These are phyloP conservation scores for Acrocephalus arundinaceus DNA, from an alignment of 2,113 vertebrate species.

Conservation along the genomic window DNA sequence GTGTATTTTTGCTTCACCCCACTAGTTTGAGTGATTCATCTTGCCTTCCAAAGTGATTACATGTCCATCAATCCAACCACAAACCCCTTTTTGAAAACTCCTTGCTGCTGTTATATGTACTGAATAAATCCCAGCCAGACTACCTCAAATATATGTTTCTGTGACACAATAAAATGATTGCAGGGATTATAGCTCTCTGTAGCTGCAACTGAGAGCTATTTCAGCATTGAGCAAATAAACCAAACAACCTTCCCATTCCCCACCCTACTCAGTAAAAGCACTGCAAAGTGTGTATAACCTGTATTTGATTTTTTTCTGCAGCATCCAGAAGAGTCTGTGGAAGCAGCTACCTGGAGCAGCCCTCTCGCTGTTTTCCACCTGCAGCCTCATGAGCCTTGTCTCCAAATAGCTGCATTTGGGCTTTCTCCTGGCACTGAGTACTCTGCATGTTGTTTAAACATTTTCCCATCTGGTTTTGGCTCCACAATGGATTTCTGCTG, in stretches of 20 bases:
- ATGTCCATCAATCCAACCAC: background rate
- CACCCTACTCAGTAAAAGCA: background rate
- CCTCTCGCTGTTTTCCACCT: background rate
- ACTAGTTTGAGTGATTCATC: background rate
- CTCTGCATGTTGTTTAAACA: background rate
- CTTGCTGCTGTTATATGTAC: background rate
- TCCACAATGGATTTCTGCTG: background rate
- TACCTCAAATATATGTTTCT: background rate
- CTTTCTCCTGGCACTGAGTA: background rate
- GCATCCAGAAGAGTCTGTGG: background rate
- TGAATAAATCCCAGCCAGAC: background rate
- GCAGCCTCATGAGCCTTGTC: background rate
- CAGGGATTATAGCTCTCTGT: background rate
- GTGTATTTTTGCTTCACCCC: background rate
- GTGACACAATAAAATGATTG: background rate
- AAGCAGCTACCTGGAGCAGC: background rate
- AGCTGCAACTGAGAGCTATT: constrained; percentile 1
- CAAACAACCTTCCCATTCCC: background rate
- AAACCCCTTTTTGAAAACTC: background rate
- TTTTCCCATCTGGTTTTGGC: background rate
- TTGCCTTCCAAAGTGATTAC: constrained; percentile 6
- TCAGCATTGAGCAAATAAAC: background rate
- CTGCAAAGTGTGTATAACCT: background rate
- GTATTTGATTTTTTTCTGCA: constrained; percentile 30
- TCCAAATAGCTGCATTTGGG: background rate